Evolutionary conservation across 2,888 invertebrate species (phyloP), one percentile per base, ranked within the genome.

Genomic region (Incurvaria masculella): DNA sequence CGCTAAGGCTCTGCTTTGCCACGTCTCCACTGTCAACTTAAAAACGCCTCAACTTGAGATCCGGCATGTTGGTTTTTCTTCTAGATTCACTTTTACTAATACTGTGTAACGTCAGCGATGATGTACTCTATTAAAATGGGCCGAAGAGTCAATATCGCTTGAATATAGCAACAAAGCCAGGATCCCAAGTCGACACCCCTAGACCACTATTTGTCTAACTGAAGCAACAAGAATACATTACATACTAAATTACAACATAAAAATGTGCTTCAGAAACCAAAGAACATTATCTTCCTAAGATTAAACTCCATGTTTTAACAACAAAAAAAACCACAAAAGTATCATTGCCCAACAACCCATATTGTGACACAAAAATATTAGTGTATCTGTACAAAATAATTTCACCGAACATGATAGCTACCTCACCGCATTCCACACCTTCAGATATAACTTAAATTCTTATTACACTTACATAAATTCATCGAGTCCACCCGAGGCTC

Each of bases 321-420:
- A 62, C 61, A 60, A 66, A 66, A 63, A 61, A 21, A 56, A 65
- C 66, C 68, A 72, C 71, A 70, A 69, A 69, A 73, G 67, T 72
- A 71, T 63, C 73, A 72, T 75, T 74, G 74, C 73, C 75, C 75
- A 74, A 72, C 75, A 75, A 75, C 75, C 75, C 72, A 72, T 68
- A 40, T 26, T 44, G 23, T 26, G 19, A 41, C 16, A 26, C 44
- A 26, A 14, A 26, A 21, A 8, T 41, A 17, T 16, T 26, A 44
- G 27, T 44, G 16, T 16, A 17, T 43, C 21, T 21, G 21, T 19
- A 21, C 43, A 43, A 21, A 43, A 43, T 21, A 41, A 41, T 8
- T 19, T 67, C 72, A 74, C 73, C 74, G 75, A 73, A 74, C 73
- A 73, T 60, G 66, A 72, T 64, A 61, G 63, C 69, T 69, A 71